Evolutionary conservation across 2,113 vertebrate genomes (phyloP), one percentile per base, ranked within the genome.

Genomic region (Galeopterus variegatus): DNA sequence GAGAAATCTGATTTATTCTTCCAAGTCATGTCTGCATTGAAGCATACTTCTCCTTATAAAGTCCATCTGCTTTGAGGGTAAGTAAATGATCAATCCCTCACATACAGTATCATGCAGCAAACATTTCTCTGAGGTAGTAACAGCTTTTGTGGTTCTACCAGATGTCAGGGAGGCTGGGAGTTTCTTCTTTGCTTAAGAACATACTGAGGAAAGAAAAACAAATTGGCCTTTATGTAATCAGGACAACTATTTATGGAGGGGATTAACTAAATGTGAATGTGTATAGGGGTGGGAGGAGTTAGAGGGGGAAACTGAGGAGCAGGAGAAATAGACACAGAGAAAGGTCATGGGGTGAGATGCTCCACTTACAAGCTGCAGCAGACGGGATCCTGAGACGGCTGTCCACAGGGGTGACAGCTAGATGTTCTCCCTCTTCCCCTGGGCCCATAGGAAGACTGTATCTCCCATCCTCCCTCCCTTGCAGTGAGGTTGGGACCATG

Each of bases 1-100:
- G 75, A 94, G 95, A 97, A 96, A 95, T 97, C 88, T 97, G 97
- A 98, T 97, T 97, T 97, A 96, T 96, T 97, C 95, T 96, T 97
- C 92, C 93, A 79, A 87, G 89, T 88, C 97, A 90, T 90, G 83
- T 96, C 93, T 93, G 92, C 75, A 76, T 94, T 95, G 77, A 83
- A 90, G 89, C 95, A 76, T 28, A 82, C 81, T 91, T 94, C 93
- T 94, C 83, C 80, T 96, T 75, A 93, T 92, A 97, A 97, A 96
- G 94, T 97, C 92, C 95, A 93, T 93, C 58, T 96, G 93, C 89
- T 98, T 88, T 41, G 81, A 89, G 70, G 31, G 45, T 93, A 94
- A 94, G 93, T 92, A 96, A 96, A 96, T 94, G 92, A 95, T 92
- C 91, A 93, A 45, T 97, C 77, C 79, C 86, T 94, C 75, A 64